These are phyloP conservation scores for Liopterus haemorrhoidalis DNA, from an alignment of 2,888 invertebrate genomes.

Conservation along the genomic window DNA sequence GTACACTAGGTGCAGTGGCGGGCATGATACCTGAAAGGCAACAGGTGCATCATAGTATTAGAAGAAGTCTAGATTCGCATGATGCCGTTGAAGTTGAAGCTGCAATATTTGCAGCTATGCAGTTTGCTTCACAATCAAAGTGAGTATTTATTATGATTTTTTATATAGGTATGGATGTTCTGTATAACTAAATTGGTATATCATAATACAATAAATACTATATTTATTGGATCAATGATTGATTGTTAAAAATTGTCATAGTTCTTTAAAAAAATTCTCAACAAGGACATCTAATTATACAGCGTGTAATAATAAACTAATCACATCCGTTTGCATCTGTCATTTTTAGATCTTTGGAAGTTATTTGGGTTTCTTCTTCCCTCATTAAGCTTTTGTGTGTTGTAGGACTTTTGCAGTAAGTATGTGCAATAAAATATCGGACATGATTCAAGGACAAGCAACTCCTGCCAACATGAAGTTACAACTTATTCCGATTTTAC, in stretches of 20 bases:
- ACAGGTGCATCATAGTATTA: conserved; percentile 91
- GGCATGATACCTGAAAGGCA: conserved; percentile 90
- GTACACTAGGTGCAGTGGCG: conserved; percentile 87
- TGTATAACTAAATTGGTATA: background rate
- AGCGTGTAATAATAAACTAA: background rate
- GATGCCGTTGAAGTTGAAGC: conserved; percentile 95
- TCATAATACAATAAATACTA: background rate
- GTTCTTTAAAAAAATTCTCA: too few relatives aligned
- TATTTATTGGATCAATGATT: background rate
- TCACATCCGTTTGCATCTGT: conserved; percentile 2
- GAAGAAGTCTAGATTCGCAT: conserved; percentile 86
- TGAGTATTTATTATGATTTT: conserved; percentile 42
- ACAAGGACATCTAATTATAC: too few relatives aligned
- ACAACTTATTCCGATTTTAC: conserved; percentile 81
- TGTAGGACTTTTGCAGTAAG: conserved; percentile 86
- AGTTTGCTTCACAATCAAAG: conserved; percentile 93
- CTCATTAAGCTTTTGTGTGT: conserved; percentile 33
- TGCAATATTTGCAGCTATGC: conserved; percentile 89
- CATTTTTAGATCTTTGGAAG: conserved; percentile 1
- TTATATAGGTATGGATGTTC: background rate
- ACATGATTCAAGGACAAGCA: conserved; percentile 90
- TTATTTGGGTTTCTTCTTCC: background rate
- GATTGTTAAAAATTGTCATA: background rate
- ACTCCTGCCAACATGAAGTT: conserved; percentile 90
- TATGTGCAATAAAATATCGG: conserved; percentile 91